Percentiles rank a stretch among this genome's conserved stretches.
phyloP scores from a whole-genome alignment of 1,140 invertebrate species.

The Pseudachorutes palmiensis region DNA sequence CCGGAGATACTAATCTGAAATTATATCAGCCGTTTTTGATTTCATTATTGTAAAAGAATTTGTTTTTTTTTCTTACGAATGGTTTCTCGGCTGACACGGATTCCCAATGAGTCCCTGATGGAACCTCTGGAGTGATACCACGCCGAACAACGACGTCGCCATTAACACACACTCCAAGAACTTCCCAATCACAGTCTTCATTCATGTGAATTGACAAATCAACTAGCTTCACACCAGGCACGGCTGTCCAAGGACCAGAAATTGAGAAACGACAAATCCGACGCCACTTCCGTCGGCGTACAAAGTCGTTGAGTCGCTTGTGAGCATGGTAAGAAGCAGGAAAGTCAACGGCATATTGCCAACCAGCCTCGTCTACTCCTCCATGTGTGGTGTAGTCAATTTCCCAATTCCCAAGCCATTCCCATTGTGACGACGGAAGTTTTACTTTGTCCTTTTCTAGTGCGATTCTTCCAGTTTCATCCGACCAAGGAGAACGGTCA shows the following conservation, averaged over 20 bases:
- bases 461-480: slow-evolving; percentile 68
- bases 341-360: slow-evolving; percentile 91
- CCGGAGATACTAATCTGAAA: slow-evolving; percentile 43
- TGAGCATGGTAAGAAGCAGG: slow-evolving; percentile 72
- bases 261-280: slow-evolving; percentile 68
- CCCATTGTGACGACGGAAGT: slow-evolving; percentile 74
- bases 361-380: slow-evolving; percentile 73
- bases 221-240: slow-evolving; percentile 71
- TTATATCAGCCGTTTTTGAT: background rate
- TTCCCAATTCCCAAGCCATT: slow-evolving; percentile 86
- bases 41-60: background rate
- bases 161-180: slow-evolving; percentile 73
- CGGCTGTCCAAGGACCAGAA: slow-evolving; percentile 77
- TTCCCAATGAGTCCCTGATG: slow-evolving; percentile 67
- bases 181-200: slow-evolving; percentile 47
- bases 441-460: slow-evolving; percentile 74
- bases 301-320: slow-evolving; percentile 80
- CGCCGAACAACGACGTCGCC: slow-evolving; percentile 71
- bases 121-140: slow-evolving; percentile 57
- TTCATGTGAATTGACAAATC: slow-evolving; percentile 53
- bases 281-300: slow-evolving; percentile 73
- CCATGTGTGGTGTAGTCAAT: slow-evolving; percentile 78
- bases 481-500: slow-evolving; percentile 79
- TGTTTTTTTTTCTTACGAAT: slow-evolving; percentile 48
- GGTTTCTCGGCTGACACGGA: slow-evolving; percentile 68